Base-by-base conservation (phyloP, 2,797 vertebrate genomes). In the Rhyacichthys aspro region DNA sequence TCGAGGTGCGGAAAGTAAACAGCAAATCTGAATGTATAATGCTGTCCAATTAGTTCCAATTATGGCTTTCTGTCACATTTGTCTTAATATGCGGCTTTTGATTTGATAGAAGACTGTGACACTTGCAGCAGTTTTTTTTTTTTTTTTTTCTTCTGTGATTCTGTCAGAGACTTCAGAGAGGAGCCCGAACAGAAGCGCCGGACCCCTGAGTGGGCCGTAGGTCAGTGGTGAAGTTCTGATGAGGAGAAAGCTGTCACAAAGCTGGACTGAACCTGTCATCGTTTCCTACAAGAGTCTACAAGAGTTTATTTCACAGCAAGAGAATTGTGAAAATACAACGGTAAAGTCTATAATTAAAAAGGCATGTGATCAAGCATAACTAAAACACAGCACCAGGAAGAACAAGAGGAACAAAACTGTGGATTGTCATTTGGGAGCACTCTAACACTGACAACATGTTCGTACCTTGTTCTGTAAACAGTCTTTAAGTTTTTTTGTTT, bases 1-100 rank as follows among this genome's bases (percentile, higher is more conserved):
- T 59, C 28, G 23, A 71, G 67, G 76, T 7, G 38, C 28, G 44
- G 53, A 33, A 57, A 58, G 58, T 59, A 78, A 80, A 84, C 76
- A 67, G 50, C 36, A 43, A 53, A 60, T 65, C 42, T 63, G 70
- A 79, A 75, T 65, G 70, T 53, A 50, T 70, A 61, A 77, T 69
- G 56, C 50, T 14, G 38, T 66, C 83, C 79, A 88, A 88, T 91
- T 87, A 86, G 73, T 84, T 83, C 67, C 75, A 79, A 85, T 89
- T 84, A 88, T 70, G 5, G 43, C 59, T 52, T 55, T 18, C 55
- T 52, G 67, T 84, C 82, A 66, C 42, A 73, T 76, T 83, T 67
- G 56, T 76, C 68, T 66, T 46, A 57, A 81, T 59, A 42, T 11
- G 52, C 45, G 61, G 56, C 58, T 72, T 76, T 38, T 17, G 49